Percentiles rank a stretch among this genome's conserved stretches.
Evolutionary conservation across 2,888 invertebrate species (phyloP).

Genomic region (Leptinotarsa peninsularis): DNA sequence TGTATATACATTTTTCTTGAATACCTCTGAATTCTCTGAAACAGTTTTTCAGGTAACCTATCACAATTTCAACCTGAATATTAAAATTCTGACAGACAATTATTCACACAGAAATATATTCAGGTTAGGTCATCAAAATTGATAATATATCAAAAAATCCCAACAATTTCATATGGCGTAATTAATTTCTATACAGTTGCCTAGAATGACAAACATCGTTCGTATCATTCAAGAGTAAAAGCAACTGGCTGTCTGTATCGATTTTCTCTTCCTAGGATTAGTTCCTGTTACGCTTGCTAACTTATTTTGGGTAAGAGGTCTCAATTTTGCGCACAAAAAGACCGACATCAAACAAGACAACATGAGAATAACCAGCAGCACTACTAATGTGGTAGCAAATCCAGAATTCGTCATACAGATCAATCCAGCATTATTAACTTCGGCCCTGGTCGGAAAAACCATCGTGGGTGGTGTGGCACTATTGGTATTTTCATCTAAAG

Average conservation of each 20-base stretch:
- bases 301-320: slow-evolving; percentile 74
- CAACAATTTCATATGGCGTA: neutral
- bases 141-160: neutral
- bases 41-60: slow-evolving; percentile 16
- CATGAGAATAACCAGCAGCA: slow-evolving; percentile 84
- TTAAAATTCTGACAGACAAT: neutral
- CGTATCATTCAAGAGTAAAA: slow-evolving; percentile 73
- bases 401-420: slow-evolving; percentile 97
- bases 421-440: slow-evolving; percentile 69
- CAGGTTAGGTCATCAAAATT: slow-evolving; percentile 2
- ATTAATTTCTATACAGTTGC: neutral
- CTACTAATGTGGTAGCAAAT: slow-evolving; percentile 86
- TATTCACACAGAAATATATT: neutral
- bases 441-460: slow-evolving; percentile 77
- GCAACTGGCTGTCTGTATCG: slow-evolving; percentile 69
- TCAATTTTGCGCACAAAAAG: slow-evolving; percentile 84
- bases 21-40: slow-evolving; percentile 5
- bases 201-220: neutral
- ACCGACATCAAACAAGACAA: slow-evolving; percentile 89
- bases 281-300: slow-evolving; percentile 44
- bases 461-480: slow-evolving; percentile 74
- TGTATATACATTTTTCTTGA: neutral
- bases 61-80: slow-evolving; percentile 6
- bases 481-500: slow-evolving; percentile 77
- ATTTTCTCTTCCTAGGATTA: slow-evolving; percentile 56